Conservation (phyloP, 92 coral and sea anemone genomes). For the Palythoa grandis region DNA sequence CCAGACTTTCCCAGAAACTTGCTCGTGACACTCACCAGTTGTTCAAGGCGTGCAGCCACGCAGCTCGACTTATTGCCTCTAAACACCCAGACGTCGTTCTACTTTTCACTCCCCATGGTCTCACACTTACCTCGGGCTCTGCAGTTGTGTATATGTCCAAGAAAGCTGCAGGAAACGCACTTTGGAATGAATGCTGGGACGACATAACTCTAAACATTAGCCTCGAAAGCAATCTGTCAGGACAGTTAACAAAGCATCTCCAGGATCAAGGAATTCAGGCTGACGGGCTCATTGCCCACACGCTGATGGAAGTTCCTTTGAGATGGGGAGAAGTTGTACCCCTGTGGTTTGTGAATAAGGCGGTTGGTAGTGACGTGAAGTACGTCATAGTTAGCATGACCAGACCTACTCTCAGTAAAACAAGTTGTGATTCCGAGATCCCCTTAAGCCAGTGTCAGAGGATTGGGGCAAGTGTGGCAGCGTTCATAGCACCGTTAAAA, state of each 20-base stretch:
- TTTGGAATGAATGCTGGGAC: conserved; percentile 78
- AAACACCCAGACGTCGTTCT: conserved; percentile 62
- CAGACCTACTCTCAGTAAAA: not conserved
- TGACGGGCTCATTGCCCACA: conserved; percentile 65
- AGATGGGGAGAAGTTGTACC: conserved; percentile 89
- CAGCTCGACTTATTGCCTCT: conserved; percentile 60
- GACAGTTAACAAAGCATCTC: conserved; percentile 53
- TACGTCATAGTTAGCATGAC: conserved; percentile 58
- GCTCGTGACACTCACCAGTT: conserved; percentile 46
- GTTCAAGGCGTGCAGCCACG: conserved; percentile 56
- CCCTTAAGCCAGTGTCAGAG: not conserved
- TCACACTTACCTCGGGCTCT: conserved; percentile 60
- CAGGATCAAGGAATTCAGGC: conserved; percentile 54
- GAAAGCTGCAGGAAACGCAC: conserved; percentile 67
- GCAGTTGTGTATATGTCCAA: conserved; percentile 63
- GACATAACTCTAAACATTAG: conserved; percentile 59
- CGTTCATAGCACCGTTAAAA: conserved; percentile 45
- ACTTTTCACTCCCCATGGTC: conserved; percentile 74
- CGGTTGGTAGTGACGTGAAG: conserved; percentile 61
- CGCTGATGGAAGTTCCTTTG: conserved; percentile 66
- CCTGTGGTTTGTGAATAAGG: conserved; percentile 65
- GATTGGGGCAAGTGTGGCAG: conserved; percentile 56
- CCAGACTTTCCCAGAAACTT: conserved; percentile 54
- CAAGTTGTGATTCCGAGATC: not conserved
- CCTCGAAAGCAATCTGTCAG: conserved; percentile 54